Evolutionary conservation across 2,888 invertebrate species (phyloP).

Genomic region (Pocota personata): DNA sequence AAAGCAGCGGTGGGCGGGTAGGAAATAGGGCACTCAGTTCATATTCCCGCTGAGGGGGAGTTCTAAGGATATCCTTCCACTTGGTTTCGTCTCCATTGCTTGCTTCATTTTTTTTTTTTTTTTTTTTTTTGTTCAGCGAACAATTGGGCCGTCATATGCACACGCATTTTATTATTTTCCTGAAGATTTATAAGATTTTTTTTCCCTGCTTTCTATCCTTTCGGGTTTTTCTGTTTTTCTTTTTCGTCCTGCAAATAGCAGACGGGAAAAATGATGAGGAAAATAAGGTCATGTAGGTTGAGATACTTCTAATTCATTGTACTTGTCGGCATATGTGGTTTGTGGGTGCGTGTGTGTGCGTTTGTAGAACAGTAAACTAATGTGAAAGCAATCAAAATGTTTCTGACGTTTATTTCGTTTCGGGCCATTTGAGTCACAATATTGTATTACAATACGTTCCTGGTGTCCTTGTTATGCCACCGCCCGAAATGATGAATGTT

Average conservation of each 20-base stretch:
- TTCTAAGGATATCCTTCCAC: conserved; percentile 45
- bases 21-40: conserved; percentile 25
- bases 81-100: background rate
- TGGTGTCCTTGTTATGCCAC: conserved; percentile 44
- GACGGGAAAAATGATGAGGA: conserved; percentile 14
- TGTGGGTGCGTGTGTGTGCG: background rate
- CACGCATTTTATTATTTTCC: conserved; percentile 70
- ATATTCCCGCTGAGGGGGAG: conserved; percentile 4
- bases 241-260: conserved; percentile 21
- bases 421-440: conserved; percentile 74
- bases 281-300: conserved; percentile 65
- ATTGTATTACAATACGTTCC: conserved; percentile 52
- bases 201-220: background rate
- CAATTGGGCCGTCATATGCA: conserved; percentile 73
- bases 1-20: conserved; percentile 14
- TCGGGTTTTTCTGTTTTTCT: background rate
- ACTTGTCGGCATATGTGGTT: conserved; percentile 42
- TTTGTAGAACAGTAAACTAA: conserved; percentile 52
- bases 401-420: conserved; percentile 75
- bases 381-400: conserved; percentile 74
- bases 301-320: conserved; percentile 67
- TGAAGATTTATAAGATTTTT: conserved; percentile 62
- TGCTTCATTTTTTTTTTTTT: conserved; percentile 19
- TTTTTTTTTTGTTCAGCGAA: conserved; percentile 54
- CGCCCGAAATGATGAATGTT: conserved; percentile 66